Conservation (phyloP, 2,797 vertebrate genomes). For the Calcarius lapponicus region DNA sequence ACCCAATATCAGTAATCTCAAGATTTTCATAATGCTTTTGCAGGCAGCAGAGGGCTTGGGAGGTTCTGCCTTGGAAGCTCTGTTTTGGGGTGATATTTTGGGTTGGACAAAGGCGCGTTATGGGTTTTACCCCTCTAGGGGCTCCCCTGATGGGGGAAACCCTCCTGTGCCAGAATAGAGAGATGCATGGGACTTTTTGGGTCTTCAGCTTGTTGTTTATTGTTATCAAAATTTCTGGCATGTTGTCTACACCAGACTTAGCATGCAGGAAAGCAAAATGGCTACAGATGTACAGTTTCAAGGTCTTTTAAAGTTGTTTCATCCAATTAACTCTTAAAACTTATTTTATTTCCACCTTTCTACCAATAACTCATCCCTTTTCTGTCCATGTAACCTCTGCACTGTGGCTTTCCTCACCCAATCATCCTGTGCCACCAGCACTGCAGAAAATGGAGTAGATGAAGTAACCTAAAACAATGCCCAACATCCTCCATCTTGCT, state of each 20-base stretch:
- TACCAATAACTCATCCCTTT: background rate
- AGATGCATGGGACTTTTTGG: background rate
- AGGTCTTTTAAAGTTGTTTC: background rate
- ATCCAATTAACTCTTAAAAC: background rate
- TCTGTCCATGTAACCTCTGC: background rate
- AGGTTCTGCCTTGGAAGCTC: background rate
- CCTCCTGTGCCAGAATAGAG: background rate
- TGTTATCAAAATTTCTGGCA: background rate
- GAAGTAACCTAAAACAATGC: background rate
- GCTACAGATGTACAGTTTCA: background rate
- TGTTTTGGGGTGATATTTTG: background rate
- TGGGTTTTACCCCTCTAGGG: background rate
- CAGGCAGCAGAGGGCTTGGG: background rate
- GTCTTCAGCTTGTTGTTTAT: background rate
- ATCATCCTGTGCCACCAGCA: background rate
- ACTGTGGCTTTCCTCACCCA: background rate
- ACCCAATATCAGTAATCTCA: too few species aligned
- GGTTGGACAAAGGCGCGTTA: background rate
- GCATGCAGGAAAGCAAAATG: background rate
- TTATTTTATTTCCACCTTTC: background rate
- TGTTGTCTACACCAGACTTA: fast-evolving
- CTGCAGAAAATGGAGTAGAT: background rate
- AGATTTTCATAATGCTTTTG: background rate
- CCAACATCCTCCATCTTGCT: background rate
- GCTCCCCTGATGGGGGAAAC: background rate